Percentiles rank a stretch among this genome's conserved stretches.
These are phyloP conservation scores for Cydia splendana DNA, from an alignment of 1,140 invertebrate species.

Conservation along the genomic window DNA sequence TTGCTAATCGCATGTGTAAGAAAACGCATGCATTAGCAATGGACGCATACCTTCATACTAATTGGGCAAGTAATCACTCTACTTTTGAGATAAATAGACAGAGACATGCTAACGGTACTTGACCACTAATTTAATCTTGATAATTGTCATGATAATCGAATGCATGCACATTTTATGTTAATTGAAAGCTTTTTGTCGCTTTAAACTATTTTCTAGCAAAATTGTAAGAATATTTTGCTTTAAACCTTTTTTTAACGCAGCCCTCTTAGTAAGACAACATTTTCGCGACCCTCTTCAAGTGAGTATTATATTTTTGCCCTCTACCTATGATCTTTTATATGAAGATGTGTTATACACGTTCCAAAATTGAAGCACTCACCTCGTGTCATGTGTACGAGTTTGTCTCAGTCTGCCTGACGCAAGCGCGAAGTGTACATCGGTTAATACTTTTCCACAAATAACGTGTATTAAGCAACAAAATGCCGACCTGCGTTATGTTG, in stretches of 20 bases:
- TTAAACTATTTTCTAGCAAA: neutral
- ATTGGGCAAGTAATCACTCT: conserved; percentile 17
- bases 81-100: conserved; percentile 11
- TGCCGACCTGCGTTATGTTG: no score
- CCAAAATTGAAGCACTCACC: no score
- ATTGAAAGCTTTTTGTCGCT: neutral
- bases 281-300: neutral
- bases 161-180: conserved; percentile 2
- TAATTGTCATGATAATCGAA: neutral
- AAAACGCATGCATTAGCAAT: conserved; percentile 7
- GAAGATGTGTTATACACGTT: no score
- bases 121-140: conserved; percentile 5
- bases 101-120: neutral
- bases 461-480: no score
- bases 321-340: no score
- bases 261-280: no score
- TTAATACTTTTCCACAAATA: no score
- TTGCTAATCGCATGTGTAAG: conserved; percentile 2
- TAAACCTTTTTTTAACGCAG: neutral
- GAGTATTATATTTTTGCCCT: neutral
- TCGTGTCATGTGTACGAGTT: no score
- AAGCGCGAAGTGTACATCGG: no score
- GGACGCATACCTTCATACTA: neutral
- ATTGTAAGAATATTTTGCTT: neutral
- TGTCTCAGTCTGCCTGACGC: no score